Base-by-base conservation (phyloP, 2,113 vertebrate species). In the Rostratula benghalensis region DNA sequence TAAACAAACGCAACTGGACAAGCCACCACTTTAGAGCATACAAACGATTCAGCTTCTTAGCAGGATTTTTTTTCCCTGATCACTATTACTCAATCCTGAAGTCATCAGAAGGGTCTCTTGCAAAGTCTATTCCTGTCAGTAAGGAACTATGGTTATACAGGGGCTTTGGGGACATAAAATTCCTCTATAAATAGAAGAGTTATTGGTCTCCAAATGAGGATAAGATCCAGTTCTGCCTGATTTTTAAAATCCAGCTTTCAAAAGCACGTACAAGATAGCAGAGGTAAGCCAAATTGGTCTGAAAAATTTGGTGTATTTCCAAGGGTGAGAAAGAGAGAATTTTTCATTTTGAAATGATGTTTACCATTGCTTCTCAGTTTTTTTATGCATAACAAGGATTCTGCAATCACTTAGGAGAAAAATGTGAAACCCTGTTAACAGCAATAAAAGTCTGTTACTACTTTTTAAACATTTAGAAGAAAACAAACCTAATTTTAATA, bases 401-500 rank as follows among this genome's bases (percentile, higher is more conserved):
- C 61, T 91, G 21, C 19, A 61, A n/a, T 79, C 39, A 61, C 61
- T 94, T 70, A 51, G 14, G 41, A 64, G 8, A 81, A 95, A 95
- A 91, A 89, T 20, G 17, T 16, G 18, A 91, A 91, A 64, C 11
- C 1, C 9, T 83, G 4, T 74, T 68, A 83, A 87, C 27, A 95
- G 25, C 18, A 67, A 77, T 65, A 79, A 92, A 56, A 93, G 23
- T 31, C 70, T 69, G 64, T 67, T 79, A 92, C 30, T 80, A 53
- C 31, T 65, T 89, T 83, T 93, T 91, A 51, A 88, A 64, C 30
- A 63, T 91, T 90, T 70, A 76, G 64, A 83, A 77, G 77, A 84
- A 94, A 96, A 95, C 24, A 83, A 83, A 87, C 3, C 22, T 91
- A 87, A 63, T 83, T 96, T 96, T 97, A 93, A 91, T 95, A 14